phyloP scores from a whole-genome alignment of 2,113 vertebrate genomes.

The Eonycteris spelaea region DNA sequence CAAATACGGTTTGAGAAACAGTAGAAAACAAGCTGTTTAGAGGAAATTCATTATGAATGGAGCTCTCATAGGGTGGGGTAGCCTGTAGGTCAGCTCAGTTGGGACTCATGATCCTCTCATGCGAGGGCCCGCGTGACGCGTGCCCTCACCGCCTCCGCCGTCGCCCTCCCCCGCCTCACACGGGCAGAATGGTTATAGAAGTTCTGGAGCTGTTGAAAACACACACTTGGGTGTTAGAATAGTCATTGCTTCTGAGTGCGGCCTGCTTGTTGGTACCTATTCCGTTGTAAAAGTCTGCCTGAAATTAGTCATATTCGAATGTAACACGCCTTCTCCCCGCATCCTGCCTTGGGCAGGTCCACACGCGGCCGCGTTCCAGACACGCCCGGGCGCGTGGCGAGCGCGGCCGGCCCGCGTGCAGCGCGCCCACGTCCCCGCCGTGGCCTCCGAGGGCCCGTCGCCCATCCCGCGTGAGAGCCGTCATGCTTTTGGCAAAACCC shows the following conservation, averaged over 20 bases:
- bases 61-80: neutral
- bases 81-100: neutral
- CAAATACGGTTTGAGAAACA: neutral
- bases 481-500: neutral
- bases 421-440: too few relatives aligned
- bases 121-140: accelerated
- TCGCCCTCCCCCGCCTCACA: accelerated
- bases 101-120: neutral
- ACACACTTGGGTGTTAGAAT: neutral
- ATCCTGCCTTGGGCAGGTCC: neutral
- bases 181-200: too few relatives aligned
- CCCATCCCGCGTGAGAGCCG: neutral
- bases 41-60: neutral
- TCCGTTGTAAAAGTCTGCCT: neutral
- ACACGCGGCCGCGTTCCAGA: neutral
- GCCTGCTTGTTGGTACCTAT: neutral
- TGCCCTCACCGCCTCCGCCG: accelerated
- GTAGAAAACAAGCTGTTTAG: neutral
- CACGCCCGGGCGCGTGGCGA: neutral
- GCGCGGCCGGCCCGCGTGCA: too few relatives aligned
- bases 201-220: neutral
- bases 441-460: too few relatives aligned
- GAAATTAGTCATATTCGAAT: neutral
- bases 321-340: neutral
- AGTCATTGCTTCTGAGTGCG: neutral